A percentile compares a stretch with the other conserved stretches of the same genome.
These are phyloP conservation scores for Chydorus sphaericus DNA, from an alignment of 2,888 invertebrate species.

Conservation along the genomic window DNA sequence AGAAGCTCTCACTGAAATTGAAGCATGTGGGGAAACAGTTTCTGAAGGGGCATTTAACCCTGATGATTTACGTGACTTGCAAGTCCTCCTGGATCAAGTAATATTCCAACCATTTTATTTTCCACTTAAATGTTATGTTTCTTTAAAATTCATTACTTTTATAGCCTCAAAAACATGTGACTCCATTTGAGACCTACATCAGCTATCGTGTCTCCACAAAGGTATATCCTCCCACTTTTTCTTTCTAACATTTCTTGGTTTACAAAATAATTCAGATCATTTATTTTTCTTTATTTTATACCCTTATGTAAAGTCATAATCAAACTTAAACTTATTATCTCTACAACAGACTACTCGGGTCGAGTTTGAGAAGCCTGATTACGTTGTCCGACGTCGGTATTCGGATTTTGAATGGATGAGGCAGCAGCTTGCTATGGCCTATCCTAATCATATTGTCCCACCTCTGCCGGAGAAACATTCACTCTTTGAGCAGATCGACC, in stretches of 20 bases:
- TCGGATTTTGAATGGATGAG: constrained; percentile 57
- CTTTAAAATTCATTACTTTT: too few species aligned
- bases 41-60: background rate
- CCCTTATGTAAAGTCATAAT: too few species aligned
- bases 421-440: constrained; percentile 45
- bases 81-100: constrained; percentile 52
- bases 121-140: too few species aligned
- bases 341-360: constrained; percentile 39
- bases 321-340: background rate
- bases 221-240: background rate
- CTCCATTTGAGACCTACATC: constrained; percentile 53
- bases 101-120: too few species aligned
- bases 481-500: constrained; percentile 46
- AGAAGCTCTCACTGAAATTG: background rate
- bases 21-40: background rate
- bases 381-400: constrained; percentile 48
- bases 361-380: constrained; percentile 46
- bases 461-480: constrained; percentile 55
- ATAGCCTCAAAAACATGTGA: constrained; percentile 55
- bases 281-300: background rate
- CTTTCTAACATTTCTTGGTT: background rate
- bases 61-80: constrained; percentile 35
- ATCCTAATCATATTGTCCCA: constrained; percentile 50
- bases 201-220: constrained; percentile 8
- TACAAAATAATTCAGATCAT: too few species aligned